A percentile compares a stretch with the other conserved stretches of the same genome.
These are phyloP conservation scores for Monarcha castaneiventris DNA, from an alignment of 2,113 vertebrate genomes.

Conservation along the genomic window DNA sequence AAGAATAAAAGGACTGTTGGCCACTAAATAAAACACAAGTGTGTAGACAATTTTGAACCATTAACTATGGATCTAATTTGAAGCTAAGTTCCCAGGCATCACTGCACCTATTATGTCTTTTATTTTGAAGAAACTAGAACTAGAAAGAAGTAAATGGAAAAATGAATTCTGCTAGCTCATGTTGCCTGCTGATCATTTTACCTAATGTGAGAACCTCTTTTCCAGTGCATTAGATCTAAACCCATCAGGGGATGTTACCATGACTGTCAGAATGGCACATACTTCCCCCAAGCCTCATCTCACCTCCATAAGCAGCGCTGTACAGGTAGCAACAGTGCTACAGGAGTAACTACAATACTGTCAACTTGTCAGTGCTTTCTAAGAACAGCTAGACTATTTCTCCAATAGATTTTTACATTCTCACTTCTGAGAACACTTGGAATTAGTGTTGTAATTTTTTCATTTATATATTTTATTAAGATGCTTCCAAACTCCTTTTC, in stretches of 20 bases:
- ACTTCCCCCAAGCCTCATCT: not conserved
- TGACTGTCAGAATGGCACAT: not conserved
- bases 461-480: not conserved
- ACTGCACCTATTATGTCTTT: not conserved
- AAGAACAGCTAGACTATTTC: not conserved
- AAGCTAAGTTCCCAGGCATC: not conserved
- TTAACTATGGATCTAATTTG: not conserved
- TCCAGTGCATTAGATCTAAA: not conserved
- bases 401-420: not conserved
- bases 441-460: not conserved
- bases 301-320: rapidly evolving
- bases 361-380: not conserved
- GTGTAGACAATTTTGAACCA: not conserved
- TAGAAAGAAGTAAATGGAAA: not conserved
- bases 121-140: not conserved
- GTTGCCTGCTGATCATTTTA: not conserved
- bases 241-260: not conserved
- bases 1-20: conserved; percentile 26
- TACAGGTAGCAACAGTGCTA: not conserved
- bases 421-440: not conserved
- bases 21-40: conserved; percentile 24
- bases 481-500: not conserved
- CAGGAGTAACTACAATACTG: not conserved
- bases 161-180: not conserved
- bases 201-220: not conserved